Percentiles rank a stretch among this genome's conserved stretches.
phyloP scores from a whole-genome alignment of 2,113 vertebrate species.

The Ifrita kowaldi region DNA sequence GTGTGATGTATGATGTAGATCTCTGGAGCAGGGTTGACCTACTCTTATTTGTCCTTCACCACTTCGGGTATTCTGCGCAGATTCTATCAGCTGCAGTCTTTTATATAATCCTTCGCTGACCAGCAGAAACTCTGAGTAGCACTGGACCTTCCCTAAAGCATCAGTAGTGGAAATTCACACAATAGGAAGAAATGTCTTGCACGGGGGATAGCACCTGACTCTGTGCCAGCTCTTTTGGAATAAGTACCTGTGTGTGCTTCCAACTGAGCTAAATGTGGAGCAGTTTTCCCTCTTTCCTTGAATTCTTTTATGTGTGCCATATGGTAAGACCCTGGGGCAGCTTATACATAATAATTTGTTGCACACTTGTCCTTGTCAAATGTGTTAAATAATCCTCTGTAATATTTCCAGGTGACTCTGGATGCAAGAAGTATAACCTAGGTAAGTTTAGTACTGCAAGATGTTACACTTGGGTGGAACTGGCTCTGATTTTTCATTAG shows the following conservation, averaged over 20 bases:
- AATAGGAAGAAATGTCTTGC: not conserved
- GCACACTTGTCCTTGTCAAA: conserved; percentile 37
- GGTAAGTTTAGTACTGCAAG: not conserved
- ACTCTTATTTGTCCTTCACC: not conserved
- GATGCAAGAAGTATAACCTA: not conserved
- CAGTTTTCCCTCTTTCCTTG: not conserved
- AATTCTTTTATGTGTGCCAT: conserved; percentile 11
- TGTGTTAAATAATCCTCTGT: conserved; percentile 28
- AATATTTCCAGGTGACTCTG: conserved; percentile 20
- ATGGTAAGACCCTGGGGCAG: conserved; percentile 17
- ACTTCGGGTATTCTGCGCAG: not conserved
- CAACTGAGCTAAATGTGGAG: not conserved
- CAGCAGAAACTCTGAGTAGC: not conserved
- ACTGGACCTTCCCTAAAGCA: not conserved
- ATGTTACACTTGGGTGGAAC: not conserved
- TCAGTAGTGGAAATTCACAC: not conserved
- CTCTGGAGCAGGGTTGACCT: not conserved
- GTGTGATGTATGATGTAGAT: not conserved
- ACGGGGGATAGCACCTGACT: not conserved
- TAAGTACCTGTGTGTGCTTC: not conserved
- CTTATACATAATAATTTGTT: conserved; percentile 41
- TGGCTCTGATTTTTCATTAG: not conserved
- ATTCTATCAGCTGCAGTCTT: not conserved
- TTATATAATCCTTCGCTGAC: not conserved
- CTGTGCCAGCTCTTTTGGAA: not conserved